Base-by-base conservation (phyloP, 2,797 vertebrate genomes). In the Neosalanx taihuensis region DNA sequence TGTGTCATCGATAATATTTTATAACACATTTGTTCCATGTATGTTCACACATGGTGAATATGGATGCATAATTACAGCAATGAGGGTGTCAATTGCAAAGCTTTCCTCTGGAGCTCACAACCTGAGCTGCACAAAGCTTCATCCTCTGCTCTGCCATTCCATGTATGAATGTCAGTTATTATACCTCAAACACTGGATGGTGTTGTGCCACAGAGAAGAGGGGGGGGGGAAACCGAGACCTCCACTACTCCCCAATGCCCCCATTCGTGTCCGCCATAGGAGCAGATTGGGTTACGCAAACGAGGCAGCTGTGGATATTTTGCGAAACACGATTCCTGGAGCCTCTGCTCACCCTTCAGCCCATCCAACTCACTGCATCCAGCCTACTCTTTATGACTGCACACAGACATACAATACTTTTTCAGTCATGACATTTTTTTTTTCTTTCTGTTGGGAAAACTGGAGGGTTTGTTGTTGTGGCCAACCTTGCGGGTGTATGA, bases 231-330 rank as follows among this genome's bases (percentile, higher is more conserved):
- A 87, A 85, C 30, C 17, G 13, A 60, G 2, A 20, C 63, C 62
- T 5, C 49, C n/a, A 60, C 49, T n/a, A 6, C 67, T 29, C 31
- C 67, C 23, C 29, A 18, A 35, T 26, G 31, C 26, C 29, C 30
- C 5, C 26, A 15, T 82, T 58, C 72, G 69, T 71, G 77, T 84
- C 88, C 85, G 87, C 80, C 83, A 79, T 80, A 87, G 82, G 83
- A 85, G 83, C 72, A 72, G 87, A 82, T 90, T 74, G 73, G 78
- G 88, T 91, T 91, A 87, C 89, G 84, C 81, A 80, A 84, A 89
- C 82, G 84, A 89, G 84, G 90, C 92, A 90, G 89, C 90, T 91
- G 88, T 86, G 88, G 88, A 88, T 90, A 89, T 91, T 92, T 91
- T 86, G 86, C 86, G 89, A 89, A 91, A 88, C 80, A 85, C 75